phyloP scores from a whole-genome alignment of 2,797 vertebrate genomes.

The Heteromormyrus szaboi region DNA sequence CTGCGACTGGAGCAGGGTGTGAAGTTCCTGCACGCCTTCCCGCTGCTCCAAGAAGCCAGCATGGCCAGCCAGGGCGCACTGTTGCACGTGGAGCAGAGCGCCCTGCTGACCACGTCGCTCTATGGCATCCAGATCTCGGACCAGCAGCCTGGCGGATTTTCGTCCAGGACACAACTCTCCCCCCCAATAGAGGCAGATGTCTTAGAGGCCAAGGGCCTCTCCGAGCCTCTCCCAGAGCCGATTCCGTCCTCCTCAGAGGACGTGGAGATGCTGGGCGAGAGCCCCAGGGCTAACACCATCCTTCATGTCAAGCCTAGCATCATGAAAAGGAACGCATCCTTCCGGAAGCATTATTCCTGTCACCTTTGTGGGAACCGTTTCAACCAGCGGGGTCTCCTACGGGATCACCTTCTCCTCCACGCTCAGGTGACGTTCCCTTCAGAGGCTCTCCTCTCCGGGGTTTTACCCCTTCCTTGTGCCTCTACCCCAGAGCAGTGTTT shows the following conservation, averaged over 20 bases:
- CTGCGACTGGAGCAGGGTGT: conserved; percentile 75
- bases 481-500: conserved; percentile 12
- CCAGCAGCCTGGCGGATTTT: conserved; percentile 62
- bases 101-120: conserved; percentile 71
- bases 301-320: conserved; percentile 74
- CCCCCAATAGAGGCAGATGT: conserved; percentile 59
- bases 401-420: conserved; percentile 75
- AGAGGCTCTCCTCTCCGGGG: conserved; percentile 43
- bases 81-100: conserved; percentile 67
- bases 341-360: conserved; percentile 75
- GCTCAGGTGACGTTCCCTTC: conserved; percentile 52
- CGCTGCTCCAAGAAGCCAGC: conserved; percentile 76
- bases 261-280: conserved; percentile 64
- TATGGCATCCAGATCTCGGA: conserved; percentile 81
- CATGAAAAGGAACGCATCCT: conserved; percentile 70
- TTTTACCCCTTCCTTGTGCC: conserved; percentile 41
- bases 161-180: conserved; percentile 50
- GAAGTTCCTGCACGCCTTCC: conserved; percentile 79
- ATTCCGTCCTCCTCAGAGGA: conserved; percentile 60
- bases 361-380: conserved; percentile 74
- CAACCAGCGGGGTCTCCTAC: conserved; percentile 66
- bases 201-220: conserved; percentile 52
- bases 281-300: conserved; percentile 60
- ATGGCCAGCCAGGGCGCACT: conserved; percentile 70
- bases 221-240: conserved; percentile 49